A percentile compares a stretch with the other conserved stretches of the same genome.
Evolutionary conservation across 2,888 invertebrate genomes (phyloP).

Genomic region (Dryomyza anilis): DNA sequence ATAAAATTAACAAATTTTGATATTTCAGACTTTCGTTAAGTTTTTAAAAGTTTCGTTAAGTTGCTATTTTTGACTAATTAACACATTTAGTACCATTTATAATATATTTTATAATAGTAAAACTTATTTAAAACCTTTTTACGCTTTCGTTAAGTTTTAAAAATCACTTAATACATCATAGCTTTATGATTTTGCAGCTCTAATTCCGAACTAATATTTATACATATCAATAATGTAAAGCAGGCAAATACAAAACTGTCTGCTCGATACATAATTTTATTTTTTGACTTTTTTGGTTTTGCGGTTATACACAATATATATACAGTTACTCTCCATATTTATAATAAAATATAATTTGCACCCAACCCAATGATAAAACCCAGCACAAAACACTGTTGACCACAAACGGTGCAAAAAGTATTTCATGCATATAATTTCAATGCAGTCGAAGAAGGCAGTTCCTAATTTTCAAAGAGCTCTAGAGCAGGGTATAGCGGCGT

Average conservation of each 20-base stretch:
- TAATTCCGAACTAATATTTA: slow-evolving; percentile 5
- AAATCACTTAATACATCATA: background rate
- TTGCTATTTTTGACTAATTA: too few species aligned
- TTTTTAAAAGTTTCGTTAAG: too few species aligned
- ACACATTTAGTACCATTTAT: too few species aligned
- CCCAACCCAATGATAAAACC: too few species aligned
- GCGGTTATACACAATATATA: background rate
- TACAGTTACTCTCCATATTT: background rate
- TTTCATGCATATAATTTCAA: background rate
- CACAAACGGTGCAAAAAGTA: too few species aligned
- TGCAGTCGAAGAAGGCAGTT: background rate
- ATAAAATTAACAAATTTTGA: too few species aligned
- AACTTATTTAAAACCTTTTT: background rate
- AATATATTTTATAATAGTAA: background rate
- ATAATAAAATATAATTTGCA: background rate
- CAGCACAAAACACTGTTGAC: too few species aligned
- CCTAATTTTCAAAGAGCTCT: background rate
- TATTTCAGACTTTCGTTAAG: too few species aligned
- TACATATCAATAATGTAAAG: slow-evolving; percentile 15
- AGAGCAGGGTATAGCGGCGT: background rate
- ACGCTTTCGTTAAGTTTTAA: background rate
- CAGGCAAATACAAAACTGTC: background rate
- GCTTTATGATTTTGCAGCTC: background rate
- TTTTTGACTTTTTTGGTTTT: background rate
- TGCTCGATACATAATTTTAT: too few species aligned